These are phyloP conservation scores for Dicentrarchus labrax DNA, from an alignment of 2,113 vertebrate genomes.

Conservation along the genomic window DNA sequence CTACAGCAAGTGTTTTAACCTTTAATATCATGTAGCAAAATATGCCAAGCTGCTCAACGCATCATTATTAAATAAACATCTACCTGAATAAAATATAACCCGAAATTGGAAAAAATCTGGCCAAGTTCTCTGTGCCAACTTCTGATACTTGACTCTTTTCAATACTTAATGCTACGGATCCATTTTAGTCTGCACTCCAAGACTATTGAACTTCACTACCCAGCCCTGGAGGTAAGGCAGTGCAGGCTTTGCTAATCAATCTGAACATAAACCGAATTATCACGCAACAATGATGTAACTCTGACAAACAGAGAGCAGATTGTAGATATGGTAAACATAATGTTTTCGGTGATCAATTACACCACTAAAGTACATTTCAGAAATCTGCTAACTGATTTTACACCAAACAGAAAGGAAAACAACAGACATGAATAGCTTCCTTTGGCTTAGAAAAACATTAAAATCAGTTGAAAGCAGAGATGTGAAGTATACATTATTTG, in stretches of 20 bases:
- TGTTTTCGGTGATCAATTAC: neutral
- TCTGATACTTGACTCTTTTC: neutral
- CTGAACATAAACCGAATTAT: neutral
- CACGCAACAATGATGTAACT: neutral
- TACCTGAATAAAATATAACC: neutral
- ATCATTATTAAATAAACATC: neutral
- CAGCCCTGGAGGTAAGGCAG: neutral
- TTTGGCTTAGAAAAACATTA: neutral
- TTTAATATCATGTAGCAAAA: neutral
- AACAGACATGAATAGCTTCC: neutral
- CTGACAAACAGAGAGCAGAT: neutral
- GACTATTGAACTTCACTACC: too few species aligned
- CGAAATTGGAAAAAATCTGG: neutral
- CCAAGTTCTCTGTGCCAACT: too few species aligned
- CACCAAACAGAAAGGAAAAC: neutral
- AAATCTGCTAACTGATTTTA: neutral
- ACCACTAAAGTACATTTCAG: neutral
- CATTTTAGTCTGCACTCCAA: neutral
- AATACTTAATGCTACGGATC: neutral
- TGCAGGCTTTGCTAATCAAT: neutral
- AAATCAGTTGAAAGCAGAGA: neutral
- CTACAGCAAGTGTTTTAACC: neutral
- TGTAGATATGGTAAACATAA: neutral
- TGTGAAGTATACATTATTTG: too few species aligned
- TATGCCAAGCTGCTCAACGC: neutral